Percentiles rank a stretch among this genome's conserved stretches.
Conservation (phyloP, 2,113 vertebrate genomes). For the Salvelinus sp. region DNA sequence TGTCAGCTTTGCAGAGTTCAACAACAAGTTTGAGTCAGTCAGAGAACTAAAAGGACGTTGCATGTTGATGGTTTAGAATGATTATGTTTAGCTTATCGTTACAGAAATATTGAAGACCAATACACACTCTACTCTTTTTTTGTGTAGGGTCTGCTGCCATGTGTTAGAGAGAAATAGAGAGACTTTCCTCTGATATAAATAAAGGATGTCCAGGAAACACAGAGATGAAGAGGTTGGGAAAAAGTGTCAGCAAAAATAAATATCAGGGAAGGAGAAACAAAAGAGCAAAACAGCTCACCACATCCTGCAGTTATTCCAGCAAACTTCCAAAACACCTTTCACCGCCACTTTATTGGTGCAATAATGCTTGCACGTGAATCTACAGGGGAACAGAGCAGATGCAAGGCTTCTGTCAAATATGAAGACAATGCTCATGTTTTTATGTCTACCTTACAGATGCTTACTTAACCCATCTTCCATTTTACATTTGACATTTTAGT, state of each 20-base stretch:
- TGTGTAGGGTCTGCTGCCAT: constrained; percentile 37
- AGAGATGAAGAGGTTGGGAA: constrained; percentile 59
- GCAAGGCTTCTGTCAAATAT: background rate
- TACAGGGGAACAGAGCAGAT: constrained; percentile 8
- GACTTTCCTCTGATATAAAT: constrained; percentile 53
- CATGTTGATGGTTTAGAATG: constrained; percentile 30
- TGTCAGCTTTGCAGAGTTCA: constrained; percentile 62
- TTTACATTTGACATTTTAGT: no score
- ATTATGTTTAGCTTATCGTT: background rate
- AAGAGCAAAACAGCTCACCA: constrained; percentile 46
- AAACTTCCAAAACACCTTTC: constrained; percentile 50
- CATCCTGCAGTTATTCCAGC: constrained; percentile 45
- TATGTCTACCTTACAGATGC: background rate
- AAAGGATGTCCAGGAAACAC: constrained; percentile 63
- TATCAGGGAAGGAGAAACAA: constrained; percentile 54
- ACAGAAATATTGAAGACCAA: constrained; percentile 32
- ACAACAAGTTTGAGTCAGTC: constrained; percentile 53
- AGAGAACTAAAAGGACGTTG: constrained; percentile 32
- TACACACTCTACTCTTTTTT: constrained; percentile 36
- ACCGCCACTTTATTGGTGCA: constrained; percentile 37
- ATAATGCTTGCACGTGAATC: constrained; percentile 37
- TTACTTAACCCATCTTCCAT: background rate
- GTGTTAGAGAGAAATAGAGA: constrained; percentile 45
- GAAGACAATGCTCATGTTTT: background rate
- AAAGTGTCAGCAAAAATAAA: constrained; percentile 68